phyloP scores from a whole-genome alignment of 2,113 vertebrate species.

The Lasiurus borealis region DNA sequence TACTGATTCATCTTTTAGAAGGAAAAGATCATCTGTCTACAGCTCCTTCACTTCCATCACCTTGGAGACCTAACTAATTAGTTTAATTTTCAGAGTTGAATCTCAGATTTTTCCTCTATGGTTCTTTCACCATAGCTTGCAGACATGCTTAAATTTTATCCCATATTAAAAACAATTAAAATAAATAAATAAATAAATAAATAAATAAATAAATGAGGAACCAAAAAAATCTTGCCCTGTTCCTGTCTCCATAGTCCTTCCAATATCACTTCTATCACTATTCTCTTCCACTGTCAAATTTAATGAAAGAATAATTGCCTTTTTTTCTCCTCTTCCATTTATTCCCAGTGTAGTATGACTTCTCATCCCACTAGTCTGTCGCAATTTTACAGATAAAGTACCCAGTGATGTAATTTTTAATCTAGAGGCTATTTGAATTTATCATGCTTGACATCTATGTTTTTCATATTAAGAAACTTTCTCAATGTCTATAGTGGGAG shows the following conservation, averaged over 20 bases:
- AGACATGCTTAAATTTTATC: not conserved
- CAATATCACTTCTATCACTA: not conserved
- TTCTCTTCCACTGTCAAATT: not conserved
- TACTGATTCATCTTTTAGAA: not conserved
- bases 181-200: not conserved
- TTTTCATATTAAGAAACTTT: not conserved
- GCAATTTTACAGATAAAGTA: not conserved
- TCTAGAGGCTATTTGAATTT: not conserved
- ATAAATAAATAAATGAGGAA: not conserved
- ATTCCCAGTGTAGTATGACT: not conserved
- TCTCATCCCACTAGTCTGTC: not conserved
- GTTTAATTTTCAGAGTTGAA: not conserved
- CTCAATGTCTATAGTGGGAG: not conserved
- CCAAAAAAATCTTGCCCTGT: not conserved
- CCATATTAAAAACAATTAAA: not conserved
- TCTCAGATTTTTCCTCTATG: not conserved
- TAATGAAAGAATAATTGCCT: not conserved
- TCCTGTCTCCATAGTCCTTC: no score
- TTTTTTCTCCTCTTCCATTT: not conserved
- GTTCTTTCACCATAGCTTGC: not conserved
- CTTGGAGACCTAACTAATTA: not conserved
- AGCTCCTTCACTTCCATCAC: not conserved
- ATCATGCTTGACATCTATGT: not conserved
- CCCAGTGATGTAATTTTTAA: not conserved
- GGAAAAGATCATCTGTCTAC: not conserved